These are phyloP conservation scores for Siniperca scherzeri DNA, from an alignment of 2,797 vertebrate species.

Conservation along the genomic window DNA sequence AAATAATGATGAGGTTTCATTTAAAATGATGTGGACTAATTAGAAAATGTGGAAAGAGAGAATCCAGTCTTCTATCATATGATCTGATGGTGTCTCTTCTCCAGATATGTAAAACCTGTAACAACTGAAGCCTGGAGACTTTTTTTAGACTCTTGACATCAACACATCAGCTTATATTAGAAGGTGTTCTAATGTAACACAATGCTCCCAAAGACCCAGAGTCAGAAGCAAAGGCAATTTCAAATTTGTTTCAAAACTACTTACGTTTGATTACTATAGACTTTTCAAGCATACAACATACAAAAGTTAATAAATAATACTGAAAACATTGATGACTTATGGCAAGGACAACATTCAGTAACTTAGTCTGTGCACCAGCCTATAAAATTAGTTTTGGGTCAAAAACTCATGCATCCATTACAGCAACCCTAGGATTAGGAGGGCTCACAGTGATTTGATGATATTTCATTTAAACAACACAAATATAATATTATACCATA, in stretches of 20 bases:
- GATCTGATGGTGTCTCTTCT: background rate
- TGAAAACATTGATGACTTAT: background rate
- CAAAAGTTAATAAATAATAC: background rate
- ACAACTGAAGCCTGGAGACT: background rate
- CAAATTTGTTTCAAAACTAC: background rate
- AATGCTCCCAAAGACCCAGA: background rate
- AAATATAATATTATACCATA: constrained; percentile 30
- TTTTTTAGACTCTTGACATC: background rate
- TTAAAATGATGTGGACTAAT: background rate
- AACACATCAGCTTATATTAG: background rate
- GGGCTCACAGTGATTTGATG: background rate
- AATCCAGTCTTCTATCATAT: background rate
- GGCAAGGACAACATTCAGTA: background rate
- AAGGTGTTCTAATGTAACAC: background rate
- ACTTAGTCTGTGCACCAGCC: background rate
- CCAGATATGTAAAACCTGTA: background rate
- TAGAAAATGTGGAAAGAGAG: background rate
- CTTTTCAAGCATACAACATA: background rate
- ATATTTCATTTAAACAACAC: constrained; percentile 46
- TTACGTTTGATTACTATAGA: background rate
- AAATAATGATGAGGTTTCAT: background rate
- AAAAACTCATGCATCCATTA: background rate
- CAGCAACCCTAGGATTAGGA: background rate
- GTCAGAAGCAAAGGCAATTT: background rate
- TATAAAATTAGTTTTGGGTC: background rate